Evolutionary conservation across 2,113 vertebrate species (phyloP), one percentile per base, ranked within the genome.

Genomic region (Oryzias woworae): DNA sequence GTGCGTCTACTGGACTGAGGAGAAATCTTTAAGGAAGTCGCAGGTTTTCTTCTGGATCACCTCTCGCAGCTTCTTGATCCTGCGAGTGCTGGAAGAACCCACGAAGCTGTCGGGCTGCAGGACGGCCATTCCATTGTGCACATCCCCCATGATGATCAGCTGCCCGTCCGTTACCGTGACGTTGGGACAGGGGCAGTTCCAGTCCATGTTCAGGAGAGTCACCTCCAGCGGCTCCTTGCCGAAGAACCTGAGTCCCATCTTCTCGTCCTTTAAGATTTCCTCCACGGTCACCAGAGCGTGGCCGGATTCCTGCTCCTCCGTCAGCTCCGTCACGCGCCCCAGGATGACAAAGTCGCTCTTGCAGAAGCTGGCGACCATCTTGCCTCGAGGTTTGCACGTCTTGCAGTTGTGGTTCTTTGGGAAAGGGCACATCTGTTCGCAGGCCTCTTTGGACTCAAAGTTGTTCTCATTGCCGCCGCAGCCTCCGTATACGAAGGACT

Each of bases 181-280:
- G 1, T 98, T 98, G 75, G 96, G 96, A 71, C 97, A 99, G 0
- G 97, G 97, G 77, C 97, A 99, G 78, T 91, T 92, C 95, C 96
- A 97, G 91, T 99, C 96, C 89, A 98, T 92, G 63, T 97, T 97
- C 23, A 98, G 88, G 52, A 99, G 92, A 0, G 96, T 98, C 78
- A 99, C 94, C 89, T 99, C 97, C 62, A 99, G 67, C 0, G 96
- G 95, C 74, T 98, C 95, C 63, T 87, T 94, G 48, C 95, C 95
- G 71, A 99, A 91, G 89, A 98, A 98, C 80, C 93, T 94, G 63
- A 99, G 93, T 26, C 97, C 97, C 97, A 99, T 99, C 89, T 98
- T 98, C 69, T 99, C 96, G 1, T 99, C 97, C 83, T 98, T 99
- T 14, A 99, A 85, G 47, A 99, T 95, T 87, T 98, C 96, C 28